Evolutionary conservation across 2,888 invertebrate species (phyloP).

Genomic region (Scaptomyza flava): DNA sequence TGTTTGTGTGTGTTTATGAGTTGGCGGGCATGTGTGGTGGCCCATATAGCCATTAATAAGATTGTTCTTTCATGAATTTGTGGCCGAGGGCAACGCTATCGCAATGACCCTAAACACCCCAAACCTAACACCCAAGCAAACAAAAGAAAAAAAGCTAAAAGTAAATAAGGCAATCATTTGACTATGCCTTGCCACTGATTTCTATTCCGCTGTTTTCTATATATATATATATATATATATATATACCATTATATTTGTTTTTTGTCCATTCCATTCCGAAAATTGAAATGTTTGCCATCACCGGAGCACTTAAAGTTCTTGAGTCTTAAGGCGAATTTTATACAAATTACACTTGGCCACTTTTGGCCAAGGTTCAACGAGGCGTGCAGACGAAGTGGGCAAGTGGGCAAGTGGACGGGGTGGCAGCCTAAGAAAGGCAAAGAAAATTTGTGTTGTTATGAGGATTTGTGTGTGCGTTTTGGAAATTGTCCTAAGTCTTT

Average conservation of each 20-base stretch:
- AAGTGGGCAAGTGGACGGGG: not conserved
- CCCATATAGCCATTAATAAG: constrained; percentile 76
- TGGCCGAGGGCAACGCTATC: constrained; percentile 48
- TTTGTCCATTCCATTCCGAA: constrained; percentile 42
- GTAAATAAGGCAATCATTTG: constrained; percentile 42
- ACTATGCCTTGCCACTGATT: constrained; percentile 2
- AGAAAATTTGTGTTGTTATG: constrained; percentile 14
- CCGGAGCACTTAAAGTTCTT: constrained; percentile 40
- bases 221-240: constrained; percentile 7
- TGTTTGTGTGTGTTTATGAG: constrained; percentile 6
- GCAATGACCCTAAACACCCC: constrained; percentile 40
- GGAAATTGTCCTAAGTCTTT: constrained; percentile 27
- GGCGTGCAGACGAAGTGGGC: constrained; percentile 35
- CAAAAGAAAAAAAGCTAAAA: constrained; percentile 29
- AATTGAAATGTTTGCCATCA: constrained; percentile 77
- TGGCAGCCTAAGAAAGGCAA: constrained; percentile 22
- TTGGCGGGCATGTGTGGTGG: constrained; percentile 17
- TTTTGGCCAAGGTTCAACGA: constrained; percentile 71
- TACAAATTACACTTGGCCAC: constrained; percentile 72
- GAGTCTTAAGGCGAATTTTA: constrained; percentile 54
- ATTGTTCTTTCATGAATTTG: constrained; percentile 80
- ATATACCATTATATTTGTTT: constrained; percentile 7
- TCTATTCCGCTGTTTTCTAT: constrained; percentile 15
- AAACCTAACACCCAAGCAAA: constrained; percentile 20
- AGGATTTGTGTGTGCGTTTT: constrained; percentile 14